Evolutionary conservation across 2,797 vertebrate genomes (phyloP).

Genomic region (Vipera ursinii): DNA sequence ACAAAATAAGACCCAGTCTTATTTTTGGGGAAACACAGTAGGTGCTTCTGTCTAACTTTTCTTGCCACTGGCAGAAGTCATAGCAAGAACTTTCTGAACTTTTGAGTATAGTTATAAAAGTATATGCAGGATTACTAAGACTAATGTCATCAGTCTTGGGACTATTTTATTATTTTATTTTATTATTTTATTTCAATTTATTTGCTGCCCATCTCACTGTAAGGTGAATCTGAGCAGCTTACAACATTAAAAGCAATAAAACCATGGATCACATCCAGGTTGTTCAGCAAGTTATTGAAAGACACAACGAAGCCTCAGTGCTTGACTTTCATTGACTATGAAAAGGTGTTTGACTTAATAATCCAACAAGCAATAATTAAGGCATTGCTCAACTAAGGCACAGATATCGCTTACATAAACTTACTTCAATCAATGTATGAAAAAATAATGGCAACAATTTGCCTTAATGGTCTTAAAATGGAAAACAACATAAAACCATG

Average conservation of each 20-base stretch:
- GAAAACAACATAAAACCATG: background rate
- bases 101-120: background rate
- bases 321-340: no score
- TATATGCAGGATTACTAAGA: background rate
- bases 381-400: background rate
- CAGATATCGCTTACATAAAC: background rate
- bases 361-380: no score
- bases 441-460: background rate
- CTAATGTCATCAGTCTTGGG: background rate
- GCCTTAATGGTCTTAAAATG: background rate
- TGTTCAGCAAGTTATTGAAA: background rate
- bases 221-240: background rate
- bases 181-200: background rate
- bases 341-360: no score
- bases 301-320: no score
- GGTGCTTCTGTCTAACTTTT: background rate
- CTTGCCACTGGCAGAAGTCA: background rate
- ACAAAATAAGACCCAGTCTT: no score
- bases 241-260: background rate
- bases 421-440: background rate
- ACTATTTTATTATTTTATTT: background rate
- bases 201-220: background rate
- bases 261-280: background rate
- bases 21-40: no score
- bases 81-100: background rate